Conservation (phyloP, 2,797 vertebrate species). For the Alauda arvensis region DNA sequence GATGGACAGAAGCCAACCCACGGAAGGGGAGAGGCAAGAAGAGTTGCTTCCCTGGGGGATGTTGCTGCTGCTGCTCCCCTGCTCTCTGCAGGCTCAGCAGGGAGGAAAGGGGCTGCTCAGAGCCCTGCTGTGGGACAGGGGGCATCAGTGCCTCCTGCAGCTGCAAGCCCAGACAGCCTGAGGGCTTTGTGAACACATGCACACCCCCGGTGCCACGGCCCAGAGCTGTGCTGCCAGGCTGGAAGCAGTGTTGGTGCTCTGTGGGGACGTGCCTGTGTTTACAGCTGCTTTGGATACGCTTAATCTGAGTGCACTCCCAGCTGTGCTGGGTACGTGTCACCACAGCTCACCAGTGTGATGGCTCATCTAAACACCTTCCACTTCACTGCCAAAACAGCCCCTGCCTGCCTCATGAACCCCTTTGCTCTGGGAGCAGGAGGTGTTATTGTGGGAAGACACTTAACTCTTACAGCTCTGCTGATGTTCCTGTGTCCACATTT, state of each 20-base stretch:
- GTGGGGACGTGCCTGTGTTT: neutral
- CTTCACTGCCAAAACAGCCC: neutral
- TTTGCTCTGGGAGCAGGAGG: neutral
- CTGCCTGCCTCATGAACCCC: neutral
- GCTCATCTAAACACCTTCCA: constrained; percentile 12
- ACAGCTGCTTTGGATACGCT: neutral
- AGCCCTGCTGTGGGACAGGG: neutral
- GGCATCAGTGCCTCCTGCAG: neutral
- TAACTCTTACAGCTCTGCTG: neutral
- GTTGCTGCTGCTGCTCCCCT: neutral
- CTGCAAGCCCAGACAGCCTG: neutral
- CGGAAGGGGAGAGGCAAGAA: rapidly evolving
- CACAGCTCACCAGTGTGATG: neutral
- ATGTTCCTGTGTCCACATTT: neutral
- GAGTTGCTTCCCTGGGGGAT: neutral
- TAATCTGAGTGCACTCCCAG: neutral
- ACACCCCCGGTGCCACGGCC: rapidly evolving
- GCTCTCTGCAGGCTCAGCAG: rapidly evolving
- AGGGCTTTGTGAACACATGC: neutral
- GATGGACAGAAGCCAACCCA: neutral
- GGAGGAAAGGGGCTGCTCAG: neutral
- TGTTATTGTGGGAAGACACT: neutral
- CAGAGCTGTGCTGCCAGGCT: rapidly evolving
- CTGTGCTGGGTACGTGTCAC: neutral
- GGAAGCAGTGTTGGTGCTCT: neutral